Conservation (phyloP, 2,113 vertebrate genomes). For the Caloenas nicobarica region DNA sequence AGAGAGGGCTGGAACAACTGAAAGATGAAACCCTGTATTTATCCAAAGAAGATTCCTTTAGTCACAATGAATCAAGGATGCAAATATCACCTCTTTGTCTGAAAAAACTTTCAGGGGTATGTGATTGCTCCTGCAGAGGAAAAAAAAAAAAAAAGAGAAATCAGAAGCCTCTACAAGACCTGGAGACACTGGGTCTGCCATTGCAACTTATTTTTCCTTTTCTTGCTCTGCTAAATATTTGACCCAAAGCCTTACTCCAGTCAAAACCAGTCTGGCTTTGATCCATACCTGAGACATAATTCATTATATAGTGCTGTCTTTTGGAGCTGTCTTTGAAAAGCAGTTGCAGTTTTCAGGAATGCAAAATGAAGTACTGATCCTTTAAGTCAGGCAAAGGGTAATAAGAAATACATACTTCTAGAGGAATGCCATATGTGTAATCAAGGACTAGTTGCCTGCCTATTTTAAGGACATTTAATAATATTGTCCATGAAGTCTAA, state of each 20-base stretch:
- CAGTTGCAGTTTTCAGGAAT: not conserved
- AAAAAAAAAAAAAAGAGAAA: not conserved
- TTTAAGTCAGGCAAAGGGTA: not conserved
- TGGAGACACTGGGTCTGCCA: not conserved
- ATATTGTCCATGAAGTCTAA: not conserved
- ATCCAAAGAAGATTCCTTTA: slow-evolving; percentile 31
- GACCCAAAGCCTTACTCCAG: not conserved
- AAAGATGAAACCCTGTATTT: slow-evolving; percentile 63
- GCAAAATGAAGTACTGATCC: not conserved
- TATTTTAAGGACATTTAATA: not conserved
- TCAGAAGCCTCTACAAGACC: not conserved
- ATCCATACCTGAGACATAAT: not conserved
- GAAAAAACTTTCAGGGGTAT: not conserved
- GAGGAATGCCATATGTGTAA: not conserved
- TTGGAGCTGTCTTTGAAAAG: not conserved
- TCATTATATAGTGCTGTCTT: not conserved
- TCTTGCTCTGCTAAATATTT: not conserved
- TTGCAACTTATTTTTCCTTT: not conserved
- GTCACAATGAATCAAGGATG: slow-evolving; percentile 1
- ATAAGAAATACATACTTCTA: not conserved
- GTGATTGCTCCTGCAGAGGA: not conserved
- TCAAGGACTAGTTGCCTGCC: not conserved
- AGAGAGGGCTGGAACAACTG: slow-evolving; percentile 28
- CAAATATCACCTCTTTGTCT: slow-evolving; percentile 9
- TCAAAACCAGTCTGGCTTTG: not conserved